Base-by-base conservation (phyloP, 1,140 invertebrate genomes). In the Andrena cerasifolii region DNA sequence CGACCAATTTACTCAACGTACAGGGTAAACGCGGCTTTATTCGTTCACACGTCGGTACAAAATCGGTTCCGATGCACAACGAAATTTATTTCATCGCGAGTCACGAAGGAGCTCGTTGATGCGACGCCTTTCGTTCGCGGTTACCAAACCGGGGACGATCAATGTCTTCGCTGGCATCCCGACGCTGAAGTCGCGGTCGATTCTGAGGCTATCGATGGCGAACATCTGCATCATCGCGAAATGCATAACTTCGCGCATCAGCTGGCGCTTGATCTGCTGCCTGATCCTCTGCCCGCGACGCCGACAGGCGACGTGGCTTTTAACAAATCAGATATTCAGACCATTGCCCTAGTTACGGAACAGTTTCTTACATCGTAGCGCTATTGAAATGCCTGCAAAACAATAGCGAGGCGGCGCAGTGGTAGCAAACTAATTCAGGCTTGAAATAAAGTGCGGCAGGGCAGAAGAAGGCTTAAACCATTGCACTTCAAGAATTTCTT, bases 111-210 rank as follows among this genome's bases (percentile, higher is more conserved):
- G 72, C 14, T 83, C 70, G 70, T 90, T 86, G 26, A 91, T 79
- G n/a, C 58, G 86, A 62, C 83, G 83, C 33, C 88, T 81, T 28
- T 91, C 88, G 31, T 84, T 82, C 14, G 65, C 78, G 7, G 86
- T 90, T 26, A 87, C 68, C 47, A 88, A 90, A 84, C 91, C 90
- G 18, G 83, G 79, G 10, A 90, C 79, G 12, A 84, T 75, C 40
- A 78, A 65, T 26, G 87, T 77, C 61, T 86, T 83, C 73, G 78
- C 83, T 21, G 87, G 79, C 85, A 90, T 90, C 59, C 90, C 90
- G 31, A 90, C 66, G 73, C 85, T 90, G 77, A 91, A 91, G 65
- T 88, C 77, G 16, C 90, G 87, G 68, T 91, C 90, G 36, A 92
- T 66, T 74, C 86, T 87, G 1, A 91, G 86, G 28, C 90, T 82